Base-by-base conservation (phyloP, 2,888 invertebrate genomes). In the Biston stratarius region DNA sequence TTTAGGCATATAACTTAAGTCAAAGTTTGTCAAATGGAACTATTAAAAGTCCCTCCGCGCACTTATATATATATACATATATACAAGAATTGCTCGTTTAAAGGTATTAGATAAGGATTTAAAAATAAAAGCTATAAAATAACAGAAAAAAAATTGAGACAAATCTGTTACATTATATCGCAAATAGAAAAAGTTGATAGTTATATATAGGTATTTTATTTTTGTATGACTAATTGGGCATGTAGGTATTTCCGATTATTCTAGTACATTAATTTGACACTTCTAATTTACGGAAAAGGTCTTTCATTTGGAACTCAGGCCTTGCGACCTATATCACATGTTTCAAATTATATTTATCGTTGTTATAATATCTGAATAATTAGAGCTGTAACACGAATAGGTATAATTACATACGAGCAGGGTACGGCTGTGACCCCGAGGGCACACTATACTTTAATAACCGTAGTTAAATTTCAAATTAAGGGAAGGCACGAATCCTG, bases 361-460 rank as follows among this genome's bases (percentile, higher is more conserved):
- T 49, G 33, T 51, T 61, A 51, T 51, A 45, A 66, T 66, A 66
- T 51, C 45, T 40, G 65, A 57, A 57, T 66, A 66, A 66, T 66
- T 61, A 66, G 42, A 66, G 61, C 51, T 56, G 57, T 51, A 45
- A 57, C 65, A 61, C 56, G 58, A 64, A 59, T 52, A 52, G 56
- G 56, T 61, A 61, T 66, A 66, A 66, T 66, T 66, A 66, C 56
- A 66, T 40, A 40, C 51, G 49, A 49, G 8, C 45, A 24, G 60
- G 61, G 65, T 45, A 49, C 56, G 56, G 58, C 38, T 51, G 45
- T 45, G 65, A 65, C 65, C 65, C 61, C 51, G 65, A 10, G 40
- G 33, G 33, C 10, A 48, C 48, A 38, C 44, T 57, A 33, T 59
- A 59, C 59, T 59, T 38, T 6, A 12, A 24, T 14, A 38, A 8